Conservation (phyloP, 2,888 invertebrate species). For the Cephus spinipes region DNA sequence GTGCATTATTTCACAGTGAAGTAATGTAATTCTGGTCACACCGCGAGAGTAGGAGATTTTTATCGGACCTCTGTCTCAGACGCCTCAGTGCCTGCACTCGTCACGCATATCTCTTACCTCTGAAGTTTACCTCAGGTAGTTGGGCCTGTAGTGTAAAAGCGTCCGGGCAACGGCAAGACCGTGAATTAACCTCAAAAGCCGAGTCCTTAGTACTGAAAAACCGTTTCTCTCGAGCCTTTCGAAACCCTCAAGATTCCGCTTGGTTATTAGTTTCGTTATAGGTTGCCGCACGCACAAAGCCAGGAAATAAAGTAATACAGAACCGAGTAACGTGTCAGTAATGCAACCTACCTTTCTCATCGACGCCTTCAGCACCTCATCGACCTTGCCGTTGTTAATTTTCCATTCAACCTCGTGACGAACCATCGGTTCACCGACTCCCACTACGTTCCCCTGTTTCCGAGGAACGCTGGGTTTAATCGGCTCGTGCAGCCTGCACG, state of each 20-base stretch:
- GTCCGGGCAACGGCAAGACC: background rate
- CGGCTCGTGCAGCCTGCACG: conserved; percentile 14
- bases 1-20: conserved; percentile 51
- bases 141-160: background rate
- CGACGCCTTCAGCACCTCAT: background rate
- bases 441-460: background rate
- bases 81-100: conserved; percentile 48
- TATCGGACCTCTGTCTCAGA: conserved; percentile 48
- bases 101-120: conserved; percentile 37
- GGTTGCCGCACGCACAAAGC: background rate
- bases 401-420: background rate
- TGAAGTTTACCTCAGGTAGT: background rate
- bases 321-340: background rate
- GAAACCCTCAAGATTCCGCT: background rate
- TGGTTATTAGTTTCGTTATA: background rate
- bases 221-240: background rate
- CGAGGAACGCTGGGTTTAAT: background rate
- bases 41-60: conserved; percentile 50
- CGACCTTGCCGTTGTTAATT: background rate
- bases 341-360: background rate
- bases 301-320: background rate
- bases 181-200: background rate
- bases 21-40: conserved; percentile 62
- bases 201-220: background rate
- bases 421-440: background rate